A percentile compares a stretch with the other conserved stretches of the same genome.
Evolutionary conservation across 2,888 invertebrate species (phyloP).

Genomic region (Archips xylosteana): DNA sequence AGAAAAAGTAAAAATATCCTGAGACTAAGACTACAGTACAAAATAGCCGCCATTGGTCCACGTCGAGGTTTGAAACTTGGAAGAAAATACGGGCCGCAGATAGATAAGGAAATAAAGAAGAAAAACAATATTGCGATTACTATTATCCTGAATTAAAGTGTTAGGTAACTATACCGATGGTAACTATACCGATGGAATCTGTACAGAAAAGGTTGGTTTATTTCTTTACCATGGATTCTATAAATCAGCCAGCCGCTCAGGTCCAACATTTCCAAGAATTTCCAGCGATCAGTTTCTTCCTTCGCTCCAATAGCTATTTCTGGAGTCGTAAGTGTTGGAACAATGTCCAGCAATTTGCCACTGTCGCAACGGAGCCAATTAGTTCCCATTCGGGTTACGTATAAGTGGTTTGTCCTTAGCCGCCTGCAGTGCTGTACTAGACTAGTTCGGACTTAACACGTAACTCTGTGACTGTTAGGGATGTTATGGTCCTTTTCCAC

Average conservation of each 20-base stretch:
- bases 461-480: slow-evolving; percentile 12
- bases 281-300: not conserved
- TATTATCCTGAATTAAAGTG: no score
- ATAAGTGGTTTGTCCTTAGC: slow-evolving; percentile 59
- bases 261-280: not conserved
- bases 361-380: slow-evolving; percentile 56
- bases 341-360: slow-evolving; percentile 55
- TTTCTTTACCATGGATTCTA: not conserved
- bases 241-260: not conserved
- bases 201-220: not conserved
- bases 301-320: slow-evolving; percentile 31
- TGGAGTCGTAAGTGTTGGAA: slow-evolving; percentile 28
- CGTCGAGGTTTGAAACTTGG: no score
- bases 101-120: no score
- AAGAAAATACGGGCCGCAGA: no score
- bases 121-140: no score
- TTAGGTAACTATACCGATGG: no score
- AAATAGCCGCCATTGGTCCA: no score
- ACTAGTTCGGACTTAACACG: slow-evolving; percentile 31
- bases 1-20: not conserved
- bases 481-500: slow-evolving; percentile 1
- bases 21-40: not conserved
- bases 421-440: slow-evolving; percentile 41
- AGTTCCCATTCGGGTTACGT: slow-evolving; percentile 48
- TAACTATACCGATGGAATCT: not conserved